Percentiles rank a stretch among this genome's conserved stretches.
Evolutionary conservation across 2,113 vertebrate species (phyloP).

Genomic region (Sarotherodon lohbergeri): DNA sequence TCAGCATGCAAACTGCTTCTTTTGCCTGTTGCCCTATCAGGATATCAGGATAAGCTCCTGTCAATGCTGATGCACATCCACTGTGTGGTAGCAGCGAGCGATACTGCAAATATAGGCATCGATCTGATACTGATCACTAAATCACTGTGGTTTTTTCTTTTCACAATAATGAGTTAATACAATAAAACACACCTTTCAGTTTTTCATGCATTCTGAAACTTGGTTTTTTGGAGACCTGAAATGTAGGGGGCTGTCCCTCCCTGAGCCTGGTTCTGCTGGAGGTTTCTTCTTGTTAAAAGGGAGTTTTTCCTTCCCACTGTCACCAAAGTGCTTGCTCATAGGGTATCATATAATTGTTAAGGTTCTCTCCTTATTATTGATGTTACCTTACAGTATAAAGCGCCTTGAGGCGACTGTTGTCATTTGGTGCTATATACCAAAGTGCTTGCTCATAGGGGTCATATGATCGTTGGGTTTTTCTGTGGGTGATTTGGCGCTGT

Average conservation of each 20-base stretch:
- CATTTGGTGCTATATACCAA: background rate
- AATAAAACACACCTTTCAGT: background rate
- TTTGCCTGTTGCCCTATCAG: fast-evolving
- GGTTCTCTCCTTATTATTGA: background rate
- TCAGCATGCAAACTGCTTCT: background rate
- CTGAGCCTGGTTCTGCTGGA: background rate
- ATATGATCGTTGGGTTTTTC: fast-evolving
- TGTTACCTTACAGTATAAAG: background rate
- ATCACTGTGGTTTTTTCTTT: background rate
- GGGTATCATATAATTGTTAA: background rate
- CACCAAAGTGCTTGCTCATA: background rate
- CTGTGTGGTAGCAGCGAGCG: background rate
- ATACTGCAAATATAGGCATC: background rate
- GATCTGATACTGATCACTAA: background rate
- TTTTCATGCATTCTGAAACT: background rate
- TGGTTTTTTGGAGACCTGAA: background rate
- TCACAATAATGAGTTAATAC: background rate
- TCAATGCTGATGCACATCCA: background rate
- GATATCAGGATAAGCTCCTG: background rate
- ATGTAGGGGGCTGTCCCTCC: background rate
- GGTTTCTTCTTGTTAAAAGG: background rate
- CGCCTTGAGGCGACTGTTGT: background rate
- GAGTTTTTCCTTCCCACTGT: background rate
- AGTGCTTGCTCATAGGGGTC: background rate
- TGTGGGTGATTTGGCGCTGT: background rate